Conservation (phyloP, 2,888 invertebrate species). For the Dascillus cervinus region DNA sequence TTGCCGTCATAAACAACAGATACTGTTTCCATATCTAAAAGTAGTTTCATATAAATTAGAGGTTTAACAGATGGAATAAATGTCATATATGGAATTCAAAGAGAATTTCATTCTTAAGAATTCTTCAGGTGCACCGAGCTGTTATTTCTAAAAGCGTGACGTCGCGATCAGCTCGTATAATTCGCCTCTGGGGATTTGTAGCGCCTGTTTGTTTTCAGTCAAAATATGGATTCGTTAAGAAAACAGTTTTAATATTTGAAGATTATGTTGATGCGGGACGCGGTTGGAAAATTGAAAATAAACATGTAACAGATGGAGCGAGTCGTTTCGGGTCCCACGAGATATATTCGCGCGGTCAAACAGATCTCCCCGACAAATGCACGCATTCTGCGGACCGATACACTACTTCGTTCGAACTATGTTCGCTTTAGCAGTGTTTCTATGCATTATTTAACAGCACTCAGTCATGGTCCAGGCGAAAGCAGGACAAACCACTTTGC, state of each 20-base stretch:
- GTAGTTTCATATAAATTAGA: slow-evolving; percentile 17
- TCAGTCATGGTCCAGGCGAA: slow-evolving; percentile 26
- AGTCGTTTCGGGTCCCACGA: slow-evolving; percentile 21
- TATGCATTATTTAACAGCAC: slow-evolving; percentile 29
- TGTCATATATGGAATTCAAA: slow-evolving; percentile 17
- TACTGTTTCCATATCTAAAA: slow-evolving; percentile 21
- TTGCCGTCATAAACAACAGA: slow-evolving; percentile 17
- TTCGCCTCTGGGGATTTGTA: too few relatives aligned
- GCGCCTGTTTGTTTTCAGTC: too few relatives aligned
- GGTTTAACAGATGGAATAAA: slow-evolving; percentile 18
- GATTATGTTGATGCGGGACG: too few relatives aligned
- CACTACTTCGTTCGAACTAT: slow-evolving; percentile 15
- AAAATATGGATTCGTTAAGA: too few relatives aligned
- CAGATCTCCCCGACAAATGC: slow-evolving; percentile 20
- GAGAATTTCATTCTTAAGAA: slow-evolving; percentile 14
- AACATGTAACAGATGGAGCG: slow-evolving; percentile 21
- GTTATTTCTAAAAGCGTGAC: too few relatives aligned
- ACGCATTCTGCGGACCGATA: slow-evolving; percentile 18
- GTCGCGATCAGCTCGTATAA: too few relatives aligned
- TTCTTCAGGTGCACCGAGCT: too few relatives aligned
- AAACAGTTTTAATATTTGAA: too few relatives aligned
- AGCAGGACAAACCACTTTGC: slow-evolving; percentile 24
- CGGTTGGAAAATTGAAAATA: slow-evolving; percentile 20
- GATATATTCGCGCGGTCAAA: slow-evolving; percentile 21
- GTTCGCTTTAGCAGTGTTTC: slow-evolving; percentile 21